phyloP scores from a whole-genome alignment of 2,888 invertebrate genomes.

The Epistrophe eligans region DNA sequence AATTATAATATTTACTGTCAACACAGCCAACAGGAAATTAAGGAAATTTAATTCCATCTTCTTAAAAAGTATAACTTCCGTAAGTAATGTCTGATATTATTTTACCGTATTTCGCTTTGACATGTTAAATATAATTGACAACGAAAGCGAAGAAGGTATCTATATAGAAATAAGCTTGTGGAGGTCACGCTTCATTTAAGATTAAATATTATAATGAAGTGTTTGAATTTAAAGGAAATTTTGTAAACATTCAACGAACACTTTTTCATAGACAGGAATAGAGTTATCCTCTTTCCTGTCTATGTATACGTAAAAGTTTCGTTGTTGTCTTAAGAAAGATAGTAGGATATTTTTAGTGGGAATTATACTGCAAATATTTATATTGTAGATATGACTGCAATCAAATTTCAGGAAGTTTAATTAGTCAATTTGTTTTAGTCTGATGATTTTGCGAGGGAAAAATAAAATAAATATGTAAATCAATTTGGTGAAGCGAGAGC shows the following conservation, averaged over 20 bases:
- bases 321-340: not conserved
- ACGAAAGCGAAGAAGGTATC: not conserved
- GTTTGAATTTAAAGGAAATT: not conserved
- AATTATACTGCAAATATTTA: not conserved
- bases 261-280: not conserved
- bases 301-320: too few relatives aligned
- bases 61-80: constrained; percentile 14
- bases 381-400: not conserved
- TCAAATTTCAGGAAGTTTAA: not conserved
- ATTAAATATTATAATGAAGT: constrained; percentile 1
- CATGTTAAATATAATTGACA: constrained; percentile 22
- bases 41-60: constrained; percentile 36
- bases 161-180: not conserved
- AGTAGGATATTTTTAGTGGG: not conserved
- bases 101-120: constrained; percentile 18
- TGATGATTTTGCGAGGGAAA: too few relatives aligned
- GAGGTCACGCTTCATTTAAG: constrained; percentile 3
- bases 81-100: constrained; percentile 13
- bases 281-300: too few relatives aligned
- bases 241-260: not conserved
- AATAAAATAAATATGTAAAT: too few relatives aligned
- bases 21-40: constrained; percentile 25
- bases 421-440: not conserved
- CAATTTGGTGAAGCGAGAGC: too few relatives aligned
- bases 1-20: not conserved